phyloP scores from a whole-genome alignment of 2,113 vertebrate genomes.

The Mastomys natalensis region DNA sequence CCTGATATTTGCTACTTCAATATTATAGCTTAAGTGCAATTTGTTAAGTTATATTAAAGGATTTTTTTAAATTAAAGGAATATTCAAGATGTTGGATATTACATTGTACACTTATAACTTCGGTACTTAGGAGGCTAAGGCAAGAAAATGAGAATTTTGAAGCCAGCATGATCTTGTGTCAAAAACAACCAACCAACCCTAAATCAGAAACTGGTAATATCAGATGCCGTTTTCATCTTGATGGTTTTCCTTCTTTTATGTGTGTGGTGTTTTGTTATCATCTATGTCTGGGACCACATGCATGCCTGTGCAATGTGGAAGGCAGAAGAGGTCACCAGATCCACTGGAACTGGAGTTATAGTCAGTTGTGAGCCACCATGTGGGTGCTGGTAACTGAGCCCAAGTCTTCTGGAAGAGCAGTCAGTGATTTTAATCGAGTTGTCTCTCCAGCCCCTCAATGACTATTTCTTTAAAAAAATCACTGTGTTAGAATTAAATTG shows the following conservation, averaged over 20 bases:
- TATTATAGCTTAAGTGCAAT: slow-evolving; percentile 82
- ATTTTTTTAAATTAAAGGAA: slow-evolving; percentile 60
- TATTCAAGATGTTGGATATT: slow-evolving; percentile 50
- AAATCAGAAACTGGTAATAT: slow-evolving; percentile 64
- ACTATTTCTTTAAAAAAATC: slow-evolving; percentile 48
- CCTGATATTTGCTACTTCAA: slow-evolving; percentile 83
- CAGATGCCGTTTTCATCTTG: not conserved
- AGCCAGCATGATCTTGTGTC: not conserved
- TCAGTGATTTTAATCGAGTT: not conserved
- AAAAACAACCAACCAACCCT: not conserved
- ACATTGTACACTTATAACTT: not conserved
- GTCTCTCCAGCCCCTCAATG: not conserved
- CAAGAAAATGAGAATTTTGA: not conserved
- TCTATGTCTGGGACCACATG: not conserved
- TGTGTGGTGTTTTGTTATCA: not conserved
- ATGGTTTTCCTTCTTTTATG: not conserved
- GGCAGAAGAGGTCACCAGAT: not conserved
- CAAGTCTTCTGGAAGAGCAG: not conserved
- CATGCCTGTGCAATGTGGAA: not conserved
- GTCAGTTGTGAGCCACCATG: not conserved
- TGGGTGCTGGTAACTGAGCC: not conserved
- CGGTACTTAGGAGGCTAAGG: not conserved
- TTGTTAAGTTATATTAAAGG: slow-evolving; percentile 77
- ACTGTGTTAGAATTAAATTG: slow-evolving; percentile 38
- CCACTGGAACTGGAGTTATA: not conserved